Percentiles rank a stretch among this genome's conserved stretches.
Evolutionary conservation across 2,888 invertebrate species (phyloP).

Genomic region (Halocaridina rubra): DNA sequence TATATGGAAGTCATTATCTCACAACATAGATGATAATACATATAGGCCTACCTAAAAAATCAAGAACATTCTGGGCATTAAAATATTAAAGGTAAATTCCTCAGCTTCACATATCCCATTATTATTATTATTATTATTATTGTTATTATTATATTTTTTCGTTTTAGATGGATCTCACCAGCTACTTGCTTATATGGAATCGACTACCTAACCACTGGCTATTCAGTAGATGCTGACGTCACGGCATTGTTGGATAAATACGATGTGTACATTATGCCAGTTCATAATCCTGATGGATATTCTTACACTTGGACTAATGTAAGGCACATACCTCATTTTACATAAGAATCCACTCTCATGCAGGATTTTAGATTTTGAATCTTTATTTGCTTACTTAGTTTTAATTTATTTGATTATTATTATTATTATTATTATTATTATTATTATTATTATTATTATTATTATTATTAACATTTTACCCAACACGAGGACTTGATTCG

Average conservation of each 20-base stretch:
- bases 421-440: background rate
- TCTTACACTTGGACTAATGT: constrained; percentile 65
- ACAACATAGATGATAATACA: too few species aligned
- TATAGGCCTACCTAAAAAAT: too few species aligned
- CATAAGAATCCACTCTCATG: background rate
- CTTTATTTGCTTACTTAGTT: background rate
- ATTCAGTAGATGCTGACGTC: constrained; percentile 59
- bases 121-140: too few species aligned
- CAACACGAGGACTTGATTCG: too few species aligned
- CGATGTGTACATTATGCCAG: constrained; percentile 66
- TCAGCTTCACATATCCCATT: too few species aligned
- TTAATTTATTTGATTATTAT: background rate
- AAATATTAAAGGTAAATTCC: too few species aligned
- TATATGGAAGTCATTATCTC: too few species aligned
- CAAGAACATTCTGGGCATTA: too few species aligned
- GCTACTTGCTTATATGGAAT: constrained; percentile 35
- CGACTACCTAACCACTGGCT: constrained; percentile 51
- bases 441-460: background rate
- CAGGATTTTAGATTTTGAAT: too few species aligned
- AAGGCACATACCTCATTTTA: background rate
- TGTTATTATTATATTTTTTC: too few species aligned
- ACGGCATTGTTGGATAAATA: constrained; percentile 64
- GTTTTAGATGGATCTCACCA: constrained; percentile 29
- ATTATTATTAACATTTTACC: too few species aligned
- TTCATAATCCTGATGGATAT: constrained; percentile 67